Evolutionary conservation across 2,888 invertebrate genomes (phyloP), one percentile per base, ranked within the genome.

Genomic region (Malthinus flaveolus): DNA sequence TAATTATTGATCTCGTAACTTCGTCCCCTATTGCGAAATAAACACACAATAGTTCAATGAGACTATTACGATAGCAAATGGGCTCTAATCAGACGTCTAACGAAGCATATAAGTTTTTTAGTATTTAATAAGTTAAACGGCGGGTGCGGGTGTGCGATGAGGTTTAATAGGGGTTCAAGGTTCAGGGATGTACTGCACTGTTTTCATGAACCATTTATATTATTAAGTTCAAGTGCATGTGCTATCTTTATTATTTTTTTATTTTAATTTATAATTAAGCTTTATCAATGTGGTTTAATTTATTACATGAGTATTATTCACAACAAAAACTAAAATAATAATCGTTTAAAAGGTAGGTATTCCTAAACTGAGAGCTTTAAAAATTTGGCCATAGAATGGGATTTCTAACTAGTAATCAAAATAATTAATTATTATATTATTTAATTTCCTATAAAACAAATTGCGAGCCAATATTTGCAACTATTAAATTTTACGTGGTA

Each of bases 51-150:
- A 60, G 60, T 62, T 57, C 50, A 56, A 33, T 52, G 36, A 57
- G 64, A 42, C 23, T 7, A 15, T 7, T 15, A 42, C n/a, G 59
- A 56, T 52, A 60, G 58, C 58, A 62, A 59, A 59, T 56, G 45
- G 44, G 53, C 47, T 47, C 59, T 63, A 59, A 61, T 64, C 51
- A 62, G 49, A 54, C 59, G 55, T 57, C 58, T 61, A 65, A 63
- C 62, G 58, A 65, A 59, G 53, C 65, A 50, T 65, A 57, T 58
- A 49, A 52, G 62, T 62, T 65, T 65, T 65, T 65, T 65, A 61
- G 39, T 51, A 50, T 58, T 62, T 64, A 65, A 65, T 63, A 61
- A 62, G 59, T 57, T 58, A 64, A 62, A 64, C 60, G 49, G 48
- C 44, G 61, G 49, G 39, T 62, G 59, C 39, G 59, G 64, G 59